Evolutionary conservation across 2,113 vertebrate species (phyloP), one percentile per base, ranked within the genome.

Genomic region (Asarcornis scutulata): DNA sequence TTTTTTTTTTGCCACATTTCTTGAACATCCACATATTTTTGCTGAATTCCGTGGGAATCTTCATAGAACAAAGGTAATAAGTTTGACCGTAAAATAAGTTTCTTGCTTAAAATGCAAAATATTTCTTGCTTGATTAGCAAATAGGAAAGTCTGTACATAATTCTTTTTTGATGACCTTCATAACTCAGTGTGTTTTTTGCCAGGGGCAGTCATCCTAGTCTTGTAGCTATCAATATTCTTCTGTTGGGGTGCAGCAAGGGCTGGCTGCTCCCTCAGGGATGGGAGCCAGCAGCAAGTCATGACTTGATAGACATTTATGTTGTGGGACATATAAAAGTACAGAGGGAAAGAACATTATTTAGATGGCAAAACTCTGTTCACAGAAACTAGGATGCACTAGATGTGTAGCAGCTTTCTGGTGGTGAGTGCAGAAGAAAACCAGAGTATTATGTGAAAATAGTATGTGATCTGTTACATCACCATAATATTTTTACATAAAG

Each of bases 71-170:
- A 81, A 63, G 31, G 21, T 26, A 62, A 36, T 5, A 53, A 12
- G 71, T n/a, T 81, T 71, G 18, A 58, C 27, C 26, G 23, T 48
- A 46, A 90, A 80, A 55, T 31, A 23, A 3, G 67, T 79, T 13
- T 52, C 17, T 79, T 80, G 20, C 26, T 93, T 66, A 88, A 89
- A 76, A 83, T 22, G 10, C 1, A 53, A 83, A 42, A 1, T 68
- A 69, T 85, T 87, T 87, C 48, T 89, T 68, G 27, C 58, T 74
- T 64, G 80, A 42, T 73, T 92, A 83, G 31, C 59, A 89, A 95
- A 89, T 76, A 40, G 50, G 14, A 34, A 12, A 34, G 68, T 77
- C 31, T 85, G 50, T 63, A 66, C 34, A 55, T 64, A 75, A 73
- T 72, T 89, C 16, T 63, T 96, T 63, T 66, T 71, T 69, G n/a